A percentile compares a stretch with the other conserved stretches of the same genome.
Conservation (phyloP, 2,113 vertebrate species). For the Macroglossus sobrinus region DNA sequence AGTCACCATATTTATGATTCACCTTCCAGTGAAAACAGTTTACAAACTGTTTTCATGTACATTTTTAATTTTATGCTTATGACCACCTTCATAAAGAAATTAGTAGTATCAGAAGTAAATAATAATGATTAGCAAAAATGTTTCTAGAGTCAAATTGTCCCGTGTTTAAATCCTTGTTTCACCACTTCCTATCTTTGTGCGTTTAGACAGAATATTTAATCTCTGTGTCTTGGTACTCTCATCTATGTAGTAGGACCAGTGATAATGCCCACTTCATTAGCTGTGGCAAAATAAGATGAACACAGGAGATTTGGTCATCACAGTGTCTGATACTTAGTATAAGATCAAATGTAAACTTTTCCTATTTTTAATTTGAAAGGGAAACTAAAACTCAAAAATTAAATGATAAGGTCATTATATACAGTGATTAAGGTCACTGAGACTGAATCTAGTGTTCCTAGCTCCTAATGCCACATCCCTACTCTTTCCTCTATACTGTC, state of each 20-base stretch:
- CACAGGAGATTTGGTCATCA: background rate
- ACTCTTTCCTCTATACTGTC: background rate
- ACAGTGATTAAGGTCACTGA: background rate
- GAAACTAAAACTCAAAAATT: background rate
- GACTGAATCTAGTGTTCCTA: background rate
- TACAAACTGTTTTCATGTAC: background rate
- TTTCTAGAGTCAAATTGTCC: background rate
- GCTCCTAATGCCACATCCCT: background rate
- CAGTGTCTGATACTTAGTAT: background rate
- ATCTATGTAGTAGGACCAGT: background rate
- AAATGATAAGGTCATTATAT: background rate
- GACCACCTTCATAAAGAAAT: background rate
- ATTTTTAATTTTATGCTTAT: background rate
- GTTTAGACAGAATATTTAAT: background rate
- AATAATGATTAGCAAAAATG: background rate
- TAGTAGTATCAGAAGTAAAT: background rate
- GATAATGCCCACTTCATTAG: background rate
- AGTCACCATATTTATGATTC: background rate
- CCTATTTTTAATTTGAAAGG: background rate
- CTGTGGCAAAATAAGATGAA: background rate
- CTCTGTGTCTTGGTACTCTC: background rate
- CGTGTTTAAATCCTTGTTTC: background rate
- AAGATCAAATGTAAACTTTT: background rate
- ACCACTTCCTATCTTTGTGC: background rate
- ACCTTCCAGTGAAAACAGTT: background rate